phyloP scores from a whole-genome alignment of 2,113 vertebrate genomes.

The Climacteris rufus region DNA sequence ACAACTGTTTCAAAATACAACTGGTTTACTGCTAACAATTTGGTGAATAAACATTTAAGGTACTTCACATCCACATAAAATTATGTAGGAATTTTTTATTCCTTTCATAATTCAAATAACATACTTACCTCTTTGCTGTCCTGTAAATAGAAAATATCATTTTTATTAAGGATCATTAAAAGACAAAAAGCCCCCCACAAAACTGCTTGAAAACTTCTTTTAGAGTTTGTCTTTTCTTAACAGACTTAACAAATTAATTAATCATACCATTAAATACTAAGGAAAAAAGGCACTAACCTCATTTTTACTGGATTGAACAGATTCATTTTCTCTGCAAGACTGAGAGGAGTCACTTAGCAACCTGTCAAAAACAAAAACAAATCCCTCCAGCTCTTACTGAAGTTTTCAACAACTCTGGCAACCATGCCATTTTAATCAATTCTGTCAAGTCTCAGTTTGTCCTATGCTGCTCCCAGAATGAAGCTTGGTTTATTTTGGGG shows the following conservation, averaged over 20 bases:
- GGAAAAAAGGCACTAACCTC: slow-evolving; percentile 77
- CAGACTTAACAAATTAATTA: background rate
- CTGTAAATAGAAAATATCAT: slow-evolving; percentile 55
- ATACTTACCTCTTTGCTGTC: slow-evolving; percentile 69
- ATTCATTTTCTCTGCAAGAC: slow-evolving; percentile 81
- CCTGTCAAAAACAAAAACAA: slow-evolving; percentile 74
- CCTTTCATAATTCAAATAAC: slow-evolving; percentile 27
- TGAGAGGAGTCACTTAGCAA: slow-evolving; percentile 86
- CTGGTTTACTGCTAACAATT: background rate
- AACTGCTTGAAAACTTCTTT: background rate
- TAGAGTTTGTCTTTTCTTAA: background rate
- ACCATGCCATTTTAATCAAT: slow-evolving; percentile 21
- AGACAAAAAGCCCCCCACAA: background rate
- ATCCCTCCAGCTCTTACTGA: slow-evolving; percentile 34
- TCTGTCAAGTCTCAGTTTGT: background rate
- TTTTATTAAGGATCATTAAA: background rate
- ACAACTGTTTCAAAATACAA: background rate
- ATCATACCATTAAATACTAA: background rate
- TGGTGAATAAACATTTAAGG: background rate
- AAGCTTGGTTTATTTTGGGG: background rate
- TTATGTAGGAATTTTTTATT: background rate
- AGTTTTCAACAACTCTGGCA: slow-evolving; percentile 46
- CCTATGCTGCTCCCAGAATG: background rate
- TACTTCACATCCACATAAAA: background rate
- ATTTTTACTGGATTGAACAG: slow-evolving; percentile 79